Evolutionary conservation across 1,140 invertebrate genomes (phyloP).

Genomic region (Sipha flava): DNA sequence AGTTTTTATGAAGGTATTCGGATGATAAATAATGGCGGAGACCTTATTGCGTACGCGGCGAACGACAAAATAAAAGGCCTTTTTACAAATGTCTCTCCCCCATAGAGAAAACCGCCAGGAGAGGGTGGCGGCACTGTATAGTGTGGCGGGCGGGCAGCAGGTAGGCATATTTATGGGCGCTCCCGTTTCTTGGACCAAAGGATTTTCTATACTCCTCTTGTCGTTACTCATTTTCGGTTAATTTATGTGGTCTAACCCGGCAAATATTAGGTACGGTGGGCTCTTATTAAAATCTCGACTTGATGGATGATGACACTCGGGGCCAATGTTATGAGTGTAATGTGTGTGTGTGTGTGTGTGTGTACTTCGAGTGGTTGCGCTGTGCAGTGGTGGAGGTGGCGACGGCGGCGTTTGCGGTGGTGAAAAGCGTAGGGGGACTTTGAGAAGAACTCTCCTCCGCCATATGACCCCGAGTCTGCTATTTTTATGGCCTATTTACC

Average conservation of each 20-base stretch:
- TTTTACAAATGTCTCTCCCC: slow-evolving; percentile 28
- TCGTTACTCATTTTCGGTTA: slow-evolving; percentile 33
- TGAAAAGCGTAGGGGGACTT: neutral
- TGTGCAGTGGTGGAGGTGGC: neutral
- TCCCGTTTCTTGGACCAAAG: slow-evolving; percentile 23
- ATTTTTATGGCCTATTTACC: slow-evolving; percentile 30
- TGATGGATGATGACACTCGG: slow-evolving; percentile 30
- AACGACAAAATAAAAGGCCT: slow-evolving; percentile 28
- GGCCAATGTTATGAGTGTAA: neutral
- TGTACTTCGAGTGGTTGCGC: neutral
- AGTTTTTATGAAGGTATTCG: slow-evolving; percentile 32
- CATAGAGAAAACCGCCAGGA: no score
- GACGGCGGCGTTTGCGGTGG: neutral
- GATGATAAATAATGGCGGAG: slow-evolving; percentile 28
- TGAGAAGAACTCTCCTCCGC: neutral
- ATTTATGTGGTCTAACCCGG: slow-evolving; percentile 29
- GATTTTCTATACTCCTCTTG: slow-evolving; percentile 11
- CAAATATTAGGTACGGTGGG: slow-evolving; percentile 25
- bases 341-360: neutral
- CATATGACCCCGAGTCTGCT: neutral
- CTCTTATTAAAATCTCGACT: slow-evolving; percentile 31
- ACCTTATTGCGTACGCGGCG: slow-evolving; percentile 10
- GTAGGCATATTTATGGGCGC: slow-evolving; percentile 17
- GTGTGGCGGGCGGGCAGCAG: neutral
- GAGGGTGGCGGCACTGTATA: neutral